Conservation (phyloP, 1,140 invertebrate genomes). For the Meloidogyne exigua region DNA sequence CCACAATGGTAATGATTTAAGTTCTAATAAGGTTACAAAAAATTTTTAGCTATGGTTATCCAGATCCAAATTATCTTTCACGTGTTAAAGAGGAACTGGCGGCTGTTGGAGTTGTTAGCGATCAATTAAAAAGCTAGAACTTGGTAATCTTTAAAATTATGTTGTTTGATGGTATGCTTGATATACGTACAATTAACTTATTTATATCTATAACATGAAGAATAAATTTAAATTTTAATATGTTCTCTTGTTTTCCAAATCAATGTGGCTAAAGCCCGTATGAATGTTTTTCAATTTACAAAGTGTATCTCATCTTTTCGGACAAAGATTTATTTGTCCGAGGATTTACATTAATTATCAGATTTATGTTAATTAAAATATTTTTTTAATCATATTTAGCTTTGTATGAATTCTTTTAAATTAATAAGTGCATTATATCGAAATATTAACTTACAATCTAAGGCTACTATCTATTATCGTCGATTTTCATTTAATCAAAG, state of each 20-base stretch:
- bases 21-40: constrained; percentile 13
- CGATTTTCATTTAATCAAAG: neutral
- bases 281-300: no score
- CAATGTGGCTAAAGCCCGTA: no score
- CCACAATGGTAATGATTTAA: constrained; percentile 25
- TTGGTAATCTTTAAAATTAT: neutral
- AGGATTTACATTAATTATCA: no score
- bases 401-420: constrained; percentile 3
- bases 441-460: neutral
- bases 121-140: constrained; percentile 15
- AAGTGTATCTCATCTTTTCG: no score
- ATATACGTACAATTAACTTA: no score
- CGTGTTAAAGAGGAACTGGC: constrained; percentile 52
- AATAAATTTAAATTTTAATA: no score
- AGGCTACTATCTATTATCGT: neutral
- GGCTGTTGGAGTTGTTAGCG: constrained; percentile 30
- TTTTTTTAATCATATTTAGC: neutral
- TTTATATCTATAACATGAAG: no score
- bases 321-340: no score
- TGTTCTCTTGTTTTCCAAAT: no score
- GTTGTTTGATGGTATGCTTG: no score
- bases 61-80: constrained; percentile 49
- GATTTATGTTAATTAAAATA: no score
- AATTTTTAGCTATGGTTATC: constrained; percentile 52
- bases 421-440: neutral